Base-by-base conservation (phyloP, 2,113 vertebrate species). In the Proterorhinus semilunaris region DNA sequence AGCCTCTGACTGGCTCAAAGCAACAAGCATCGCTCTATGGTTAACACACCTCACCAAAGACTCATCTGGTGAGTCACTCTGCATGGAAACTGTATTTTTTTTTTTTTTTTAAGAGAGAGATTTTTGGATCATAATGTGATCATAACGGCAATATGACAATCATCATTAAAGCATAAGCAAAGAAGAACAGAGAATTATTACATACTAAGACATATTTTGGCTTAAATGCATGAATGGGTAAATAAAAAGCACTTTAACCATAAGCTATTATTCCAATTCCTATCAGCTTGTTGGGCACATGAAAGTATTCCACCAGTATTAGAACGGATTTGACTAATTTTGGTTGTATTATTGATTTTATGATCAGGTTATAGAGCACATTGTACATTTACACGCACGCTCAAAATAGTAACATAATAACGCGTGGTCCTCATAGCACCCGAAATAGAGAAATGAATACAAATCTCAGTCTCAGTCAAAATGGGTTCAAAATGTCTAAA, bases 1-100 rank as follows among this genome's bases (percentile, higher is more conserved):
- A 58, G 69, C 72, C 79, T 80, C 82, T 69, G 71, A 81, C 79
- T 83, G 75, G 46, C 81, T 76, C 61, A 71, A 49, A 82, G 76
- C 65, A 55, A 62, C 16, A 54, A 57, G 62, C 81, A 76, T 66
- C 52, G 79, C 62, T 17, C 52, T 81, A 75, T 72, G 82, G 66
- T 85, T 68, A 87, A 75, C 76, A 17, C 75, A 72, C 62, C 69
- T 77, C n/a, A 8, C 8, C 7, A 46, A 36, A 44, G 10, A 71
- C 46, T 58, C 66, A 62, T n/a, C 73, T 36, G 50, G 62, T 71
- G 49, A 64, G 46, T 66, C 65, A 53, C 69, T 53, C 65, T 71
- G 53, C 53, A 54, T 54, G 8, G 16, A 13, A 62, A 74, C 58
- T 72, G 21, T 21, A 1, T 21, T 21, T 21, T 21, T 21, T 21